A percentile compares a stretch with the other conserved stretches of the same genome.
These are phyloP conservation scores for Garra rufa DNA, from an alignment of 2,113 vertebrate species.

Conservation along the genomic window DNA sequence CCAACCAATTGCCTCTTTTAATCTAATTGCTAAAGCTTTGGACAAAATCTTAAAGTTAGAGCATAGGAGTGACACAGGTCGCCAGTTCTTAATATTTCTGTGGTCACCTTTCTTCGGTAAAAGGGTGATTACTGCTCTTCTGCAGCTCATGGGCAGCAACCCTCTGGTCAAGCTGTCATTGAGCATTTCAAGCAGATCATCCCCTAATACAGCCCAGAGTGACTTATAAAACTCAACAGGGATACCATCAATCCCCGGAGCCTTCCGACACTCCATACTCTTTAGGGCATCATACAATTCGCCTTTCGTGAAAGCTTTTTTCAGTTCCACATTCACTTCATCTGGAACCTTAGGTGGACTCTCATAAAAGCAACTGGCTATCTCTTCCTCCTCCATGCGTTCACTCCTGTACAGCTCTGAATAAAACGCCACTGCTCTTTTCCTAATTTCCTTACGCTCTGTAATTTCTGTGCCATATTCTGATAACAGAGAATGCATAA, in stretches of 20 bases:
- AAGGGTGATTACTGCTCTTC: background rate
- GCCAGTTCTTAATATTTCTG: background rate
- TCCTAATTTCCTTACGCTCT: no score
- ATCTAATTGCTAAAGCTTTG: no score
- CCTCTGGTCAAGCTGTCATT: background rate
- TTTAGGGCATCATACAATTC: background rate
- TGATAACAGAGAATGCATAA: no score
- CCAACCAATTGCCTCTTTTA: no score
- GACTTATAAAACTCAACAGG: constrained; percentile 11
- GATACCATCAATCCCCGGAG: background rate
- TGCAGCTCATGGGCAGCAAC: no score
- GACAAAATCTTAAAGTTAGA: background rate
- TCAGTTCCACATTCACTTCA: no score
- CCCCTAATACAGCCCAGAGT: background rate
- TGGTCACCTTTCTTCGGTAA: background rate
- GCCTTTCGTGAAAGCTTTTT: background rate
- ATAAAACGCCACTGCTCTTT: no score
- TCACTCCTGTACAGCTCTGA: no score
- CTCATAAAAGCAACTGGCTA: no score
- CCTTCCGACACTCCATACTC: background rate
- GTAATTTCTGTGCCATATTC: no score
- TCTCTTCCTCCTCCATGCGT: no score
- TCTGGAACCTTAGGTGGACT: no score
- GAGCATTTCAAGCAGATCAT: background rate
- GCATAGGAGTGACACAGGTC: background rate